Evolutionary conservation across 2,888 invertebrate genomes (phyloP).

Genomic region (Lithophane semibrunnea): DNA sequence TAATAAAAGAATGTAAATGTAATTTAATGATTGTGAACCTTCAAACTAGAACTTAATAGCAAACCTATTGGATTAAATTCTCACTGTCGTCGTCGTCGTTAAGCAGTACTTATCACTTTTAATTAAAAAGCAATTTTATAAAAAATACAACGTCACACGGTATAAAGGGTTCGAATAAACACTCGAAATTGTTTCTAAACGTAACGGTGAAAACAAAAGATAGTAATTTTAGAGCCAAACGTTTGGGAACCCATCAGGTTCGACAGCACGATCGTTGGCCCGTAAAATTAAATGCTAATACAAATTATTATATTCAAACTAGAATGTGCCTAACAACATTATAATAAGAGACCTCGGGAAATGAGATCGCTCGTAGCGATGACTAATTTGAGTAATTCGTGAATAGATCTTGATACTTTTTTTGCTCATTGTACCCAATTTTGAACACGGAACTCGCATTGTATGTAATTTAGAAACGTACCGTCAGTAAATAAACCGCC

Average conservation of each 20-base stretch:
- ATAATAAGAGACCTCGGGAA: slow-evolving; percentile 83
- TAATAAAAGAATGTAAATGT: slow-evolving; percentile 29
- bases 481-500: slow-evolving; percentile 66
- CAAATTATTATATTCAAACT: slow-evolving; percentile 85
- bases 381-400: slow-evolving; percentile 82
- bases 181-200: slow-evolving; percentile 58
- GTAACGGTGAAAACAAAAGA: slow-evolving; percentile 72
- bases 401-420: slow-evolving; percentile 74
- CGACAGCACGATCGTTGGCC: slow-evolving; percentile 81
- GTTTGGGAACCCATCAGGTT: slow-evolving; percentile 80
- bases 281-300: slow-evolving; percentile 90
- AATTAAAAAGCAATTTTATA: slow-evolving; percentile 67
- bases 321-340: slow-evolving; percentile 87
- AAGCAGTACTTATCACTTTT: slow-evolving; percentile 50
- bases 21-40: slow-evolving; percentile 46
- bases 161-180: slow-evolving; percentile 54
- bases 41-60: slow-evolving; percentile 48
- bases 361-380: slow-evolving; percentile 86
- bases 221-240: slow-evolving; percentile 74
- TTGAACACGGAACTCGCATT: slow-evolving; percentile 71
- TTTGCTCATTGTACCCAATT: slow-evolving; percentile 70
- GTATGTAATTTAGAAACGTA: slow-evolving; percentile 63
- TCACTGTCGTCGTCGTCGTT: slow-evolving; percentile 54
- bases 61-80: slow-evolving; percentile 26
- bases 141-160: slow-evolving; percentile 59